A percentile compares a stretch with the other conserved stretches of the same genome.
Evolutionary conservation across 1,140 invertebrate species (phyloP).

Genomic region (Ctenoplectra terminalis): DNA sequence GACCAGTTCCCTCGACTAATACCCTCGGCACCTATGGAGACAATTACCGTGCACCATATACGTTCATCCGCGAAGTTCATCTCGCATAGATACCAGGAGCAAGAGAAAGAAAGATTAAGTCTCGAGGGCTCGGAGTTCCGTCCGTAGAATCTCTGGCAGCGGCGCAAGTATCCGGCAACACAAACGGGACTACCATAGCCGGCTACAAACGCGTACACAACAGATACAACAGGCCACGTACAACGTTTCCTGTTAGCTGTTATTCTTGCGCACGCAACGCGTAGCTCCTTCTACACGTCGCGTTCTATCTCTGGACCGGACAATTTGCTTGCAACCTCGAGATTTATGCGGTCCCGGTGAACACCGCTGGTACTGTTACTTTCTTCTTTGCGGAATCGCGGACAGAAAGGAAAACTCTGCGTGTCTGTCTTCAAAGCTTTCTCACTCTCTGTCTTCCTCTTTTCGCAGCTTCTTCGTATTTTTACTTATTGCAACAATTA

Average conservation of each 20-base stretch:
- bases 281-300: conserved; percentile 60
- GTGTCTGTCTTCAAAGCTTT: too few species aligned
- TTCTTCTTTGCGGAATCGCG: conserved; percentile 61
- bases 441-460: too few species aligned
- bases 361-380: conserved; percentile 73
- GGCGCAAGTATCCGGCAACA: conserved; percentile 53
- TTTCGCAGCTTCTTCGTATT: too few species aligned
- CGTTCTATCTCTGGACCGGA: conserved; percentile 74
- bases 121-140: not conserved
- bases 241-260: conserved; percentile 78
- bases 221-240: conserved; percentile 61
- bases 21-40: conserved; percentile 73
- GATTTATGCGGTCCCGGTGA: conserved; percentile 73
- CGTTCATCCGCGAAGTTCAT: conserved; percentile 75
- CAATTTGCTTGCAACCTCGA: conserved; percentile 78
- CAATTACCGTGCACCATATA: conserved; percentile 80
- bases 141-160: not conserved
- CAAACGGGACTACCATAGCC: conserved; percentile 65
- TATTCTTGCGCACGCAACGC: conserved; percentile 60
- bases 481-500: too few species aligned
- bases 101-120: conserved; percentile 45
- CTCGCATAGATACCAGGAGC: conserved; percentile 62
- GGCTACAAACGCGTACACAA: conserved; percentile 49
- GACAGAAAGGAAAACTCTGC: conserved; percentile 38
- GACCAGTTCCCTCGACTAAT: conserved; percentile 43